phyloP scores from a whole-genome alignment of 2,888 invertebrate species.

The Drosophila mimetica region DNA sequence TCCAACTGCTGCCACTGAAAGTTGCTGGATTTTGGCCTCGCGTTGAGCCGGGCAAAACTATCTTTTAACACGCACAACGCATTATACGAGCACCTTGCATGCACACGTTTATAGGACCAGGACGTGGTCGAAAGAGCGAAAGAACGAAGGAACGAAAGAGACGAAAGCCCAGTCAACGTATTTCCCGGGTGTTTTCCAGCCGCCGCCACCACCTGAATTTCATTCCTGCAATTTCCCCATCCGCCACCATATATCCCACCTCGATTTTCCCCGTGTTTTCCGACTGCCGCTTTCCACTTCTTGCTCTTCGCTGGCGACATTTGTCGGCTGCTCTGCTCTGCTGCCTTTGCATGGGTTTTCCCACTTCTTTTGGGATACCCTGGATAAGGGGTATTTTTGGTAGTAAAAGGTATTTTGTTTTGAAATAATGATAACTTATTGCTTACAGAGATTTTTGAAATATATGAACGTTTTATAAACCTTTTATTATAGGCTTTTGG shows the following conservation, averaged over 20 bases:
- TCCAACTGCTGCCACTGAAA: constrained; percentile 63
- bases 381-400: constrained; percentile 1
- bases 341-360: constrained; percentile 26
- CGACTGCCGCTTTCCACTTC: constrained; percentile 34
- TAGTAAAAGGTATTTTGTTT: background rate
- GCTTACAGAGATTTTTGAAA: no score
- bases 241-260: constrained; percentile 31
- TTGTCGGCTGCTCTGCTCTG: constrained; percentile 54
- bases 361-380: constrained; percentile 18
- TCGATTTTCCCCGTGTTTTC: constrained; percentile 22
- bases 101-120: constrained; percentile 55
- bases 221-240: constrained; percentile 53
- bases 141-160: constrained; percentile 1
- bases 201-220: constrained; percentile 62
- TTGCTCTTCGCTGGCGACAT: constrained; percentile 68
- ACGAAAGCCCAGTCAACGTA: constrained; percentile 31
- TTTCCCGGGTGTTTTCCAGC: constrained; percentile 42
- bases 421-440: no score
- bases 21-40: constrained; percentile 55
- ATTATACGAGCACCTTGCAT: constrained; percentile 78
- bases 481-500: no score
- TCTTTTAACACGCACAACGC: constrained; percentile 80
- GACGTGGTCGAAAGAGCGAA: constrained; percentile 15
- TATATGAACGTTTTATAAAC: no score
- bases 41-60: constrained; percentile 77